These are phyloP conservation scores for Apis dorsata DNA, from an alignment of 1,140 invertebrate genomes.

Conservation along the genomic window DNA sequence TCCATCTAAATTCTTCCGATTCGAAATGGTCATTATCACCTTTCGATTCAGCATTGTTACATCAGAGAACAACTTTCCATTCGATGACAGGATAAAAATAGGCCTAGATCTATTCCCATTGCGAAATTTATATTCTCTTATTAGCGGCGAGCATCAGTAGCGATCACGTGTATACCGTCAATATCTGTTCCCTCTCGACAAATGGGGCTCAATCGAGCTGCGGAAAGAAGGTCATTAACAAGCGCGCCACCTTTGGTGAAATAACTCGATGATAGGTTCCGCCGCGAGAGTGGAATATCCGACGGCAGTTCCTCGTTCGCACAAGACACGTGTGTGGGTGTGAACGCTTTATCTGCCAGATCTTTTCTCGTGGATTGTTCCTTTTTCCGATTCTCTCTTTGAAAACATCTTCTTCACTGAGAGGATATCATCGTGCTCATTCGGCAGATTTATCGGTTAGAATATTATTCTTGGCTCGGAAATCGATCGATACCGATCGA, in stretches of 20 bases:
- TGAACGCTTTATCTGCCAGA: background rate
- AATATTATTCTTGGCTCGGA: background rate
- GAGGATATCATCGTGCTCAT: background rate
- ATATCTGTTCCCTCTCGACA: background rate
- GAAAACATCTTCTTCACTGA: background rate
- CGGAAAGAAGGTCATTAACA: background rate
- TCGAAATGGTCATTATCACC: no score
- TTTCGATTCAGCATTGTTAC: no score
- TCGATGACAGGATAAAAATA: no score
- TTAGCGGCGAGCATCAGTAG: no score
- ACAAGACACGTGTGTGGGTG: no score
- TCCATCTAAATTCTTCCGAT: no score
- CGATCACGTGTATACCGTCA: no score
- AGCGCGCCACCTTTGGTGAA: background rate
- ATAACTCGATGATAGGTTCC: background rate
- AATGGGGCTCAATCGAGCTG: background rate
- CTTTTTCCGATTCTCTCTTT: background rate
- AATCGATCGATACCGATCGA: background rate
- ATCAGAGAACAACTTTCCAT: no score
- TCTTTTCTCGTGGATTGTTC: background rate
- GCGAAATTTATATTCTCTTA: no score
- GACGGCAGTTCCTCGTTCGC: background rate
- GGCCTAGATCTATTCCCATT: no score
- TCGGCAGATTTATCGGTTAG: background rate
- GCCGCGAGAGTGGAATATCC: background rate